phyloP scores from a whole-genome alignment of 2,113 vertebrate species.

The Hypanus sabinus region DNA sequence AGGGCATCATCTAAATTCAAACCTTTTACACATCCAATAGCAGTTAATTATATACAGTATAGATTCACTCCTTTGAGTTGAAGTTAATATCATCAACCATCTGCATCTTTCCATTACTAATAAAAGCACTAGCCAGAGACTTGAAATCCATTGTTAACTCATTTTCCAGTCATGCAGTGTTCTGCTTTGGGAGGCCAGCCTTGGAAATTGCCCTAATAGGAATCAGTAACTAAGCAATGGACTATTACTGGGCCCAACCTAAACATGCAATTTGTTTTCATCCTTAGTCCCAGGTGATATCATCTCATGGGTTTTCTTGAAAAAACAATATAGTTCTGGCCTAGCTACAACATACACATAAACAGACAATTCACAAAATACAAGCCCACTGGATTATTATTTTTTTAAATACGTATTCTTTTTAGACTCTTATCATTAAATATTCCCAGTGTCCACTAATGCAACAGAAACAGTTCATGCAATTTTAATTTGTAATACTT shows the following conservation, averaged over 20 bases:
- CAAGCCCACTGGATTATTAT: not conserved
- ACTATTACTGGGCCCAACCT: not conserved
- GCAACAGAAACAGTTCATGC: not conserved
- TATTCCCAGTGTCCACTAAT: not conserved
- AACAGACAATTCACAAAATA: not conserved
- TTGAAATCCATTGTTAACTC: not conserved
- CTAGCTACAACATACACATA: not conserved
- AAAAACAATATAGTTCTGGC: not conserved
- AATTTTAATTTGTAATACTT: not conserved
- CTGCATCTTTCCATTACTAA: not conserved
- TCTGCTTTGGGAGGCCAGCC: not conserved
- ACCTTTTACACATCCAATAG: not conserved
- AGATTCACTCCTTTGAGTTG: not conserved
- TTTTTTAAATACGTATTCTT: not conserved
- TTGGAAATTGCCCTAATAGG: not conserved
- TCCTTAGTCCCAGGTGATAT: not conserved
- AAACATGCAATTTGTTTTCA: not conserved
- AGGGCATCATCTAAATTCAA: not conserved
- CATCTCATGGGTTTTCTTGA: not conserved
- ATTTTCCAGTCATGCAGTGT: not conserved
- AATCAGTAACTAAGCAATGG: not conserved
- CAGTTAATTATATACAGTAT: not conserved
- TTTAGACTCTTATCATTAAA: not conserved
- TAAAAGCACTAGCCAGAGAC: not conserved
- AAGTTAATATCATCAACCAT: not conserved